Conservation (phyloP, 2,797 vertebrate genomes). For the Lindbergichthys nudifrons region DNA sequence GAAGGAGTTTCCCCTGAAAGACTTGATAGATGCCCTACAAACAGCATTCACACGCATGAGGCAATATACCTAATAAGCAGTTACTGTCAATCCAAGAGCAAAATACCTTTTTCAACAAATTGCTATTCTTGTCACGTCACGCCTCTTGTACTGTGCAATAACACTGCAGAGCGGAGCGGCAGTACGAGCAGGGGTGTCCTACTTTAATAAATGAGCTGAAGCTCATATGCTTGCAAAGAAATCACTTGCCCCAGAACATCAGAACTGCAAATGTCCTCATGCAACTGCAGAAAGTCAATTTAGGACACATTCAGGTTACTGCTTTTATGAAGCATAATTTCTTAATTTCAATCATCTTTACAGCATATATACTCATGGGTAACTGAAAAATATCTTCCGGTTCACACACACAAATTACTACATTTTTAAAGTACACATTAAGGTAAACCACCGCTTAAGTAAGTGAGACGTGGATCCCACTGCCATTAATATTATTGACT, state of each 20-base stretch:
- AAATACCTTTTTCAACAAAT: constrained; percentile 65
- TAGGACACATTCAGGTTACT: constrained; percentile 19
- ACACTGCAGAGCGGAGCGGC: constrained; percentile 56
- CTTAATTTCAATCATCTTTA: neutral
- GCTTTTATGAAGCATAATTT: constrained; percentile 5
- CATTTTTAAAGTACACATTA: constrained; percentile 17
- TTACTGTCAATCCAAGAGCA: constrained; percentile 71
- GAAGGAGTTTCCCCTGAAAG: constrained; percentile 52
- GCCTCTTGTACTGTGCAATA: constrained; percentile 71
- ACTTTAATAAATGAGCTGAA: constrained; percentile 74
- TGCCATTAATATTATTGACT: constrained; percentile 50
- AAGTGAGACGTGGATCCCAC: constrained; percentile 19
- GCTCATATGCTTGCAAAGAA: constrained; percentile 57
- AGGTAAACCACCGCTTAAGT: neutral
- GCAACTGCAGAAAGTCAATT: constrained; percentile 45
- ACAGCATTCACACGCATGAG: constrained; percentile 65
- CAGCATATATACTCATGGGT: neutral
- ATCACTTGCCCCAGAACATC: constrained; percentile 52
- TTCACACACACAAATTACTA: neutral
- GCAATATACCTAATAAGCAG: constrained; percentile 62
- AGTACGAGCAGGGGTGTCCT: constrained; percentile 65
- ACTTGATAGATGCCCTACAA: constrained; percentile 10
- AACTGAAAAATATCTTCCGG: neutral
- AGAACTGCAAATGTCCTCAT: constrained; percentile 44
- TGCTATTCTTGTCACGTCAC: constrained; percentile 80